phyloP scores from a whole-genome alignment of 1,140 invertebrate genomes.

The Neodiprion pinetum region DNA sequence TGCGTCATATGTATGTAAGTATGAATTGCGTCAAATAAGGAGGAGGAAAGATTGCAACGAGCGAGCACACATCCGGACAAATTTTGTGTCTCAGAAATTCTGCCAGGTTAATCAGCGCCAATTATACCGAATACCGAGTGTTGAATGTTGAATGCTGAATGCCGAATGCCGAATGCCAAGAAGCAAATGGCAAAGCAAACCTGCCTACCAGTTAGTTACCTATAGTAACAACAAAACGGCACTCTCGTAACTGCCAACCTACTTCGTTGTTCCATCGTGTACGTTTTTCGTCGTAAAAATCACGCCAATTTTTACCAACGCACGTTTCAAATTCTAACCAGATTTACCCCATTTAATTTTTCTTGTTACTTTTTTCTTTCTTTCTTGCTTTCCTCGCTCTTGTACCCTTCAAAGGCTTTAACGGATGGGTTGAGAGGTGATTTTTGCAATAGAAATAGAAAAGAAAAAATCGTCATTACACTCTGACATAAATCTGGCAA shows the following conservation, averaged over 20 bases:
- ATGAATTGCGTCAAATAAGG: neutral
- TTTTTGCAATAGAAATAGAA: too few species aligned
- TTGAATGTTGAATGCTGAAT: neutral
- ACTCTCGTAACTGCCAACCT: neutral
- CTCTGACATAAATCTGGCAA: too few species aligned
- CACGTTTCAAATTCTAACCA: neutral
- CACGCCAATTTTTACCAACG: neutral
- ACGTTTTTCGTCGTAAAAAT: neutral
- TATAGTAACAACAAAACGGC: neutral
- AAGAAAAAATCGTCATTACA: too few species aligned
- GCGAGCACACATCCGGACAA: neutral
- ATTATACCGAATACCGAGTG: constrained; percentile 5
- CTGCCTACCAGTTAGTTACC: neutral
- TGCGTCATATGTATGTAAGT: neutral
- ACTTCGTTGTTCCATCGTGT: neutral
- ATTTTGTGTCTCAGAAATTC: neutral
- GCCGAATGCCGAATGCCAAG: neutral
- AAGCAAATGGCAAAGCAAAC: neutral
- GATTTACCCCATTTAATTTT: too few species aligned
- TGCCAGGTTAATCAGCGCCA: neutral
- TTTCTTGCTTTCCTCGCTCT: too few species aligned
- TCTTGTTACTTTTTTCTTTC: too few species aligned
- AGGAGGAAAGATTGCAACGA: neutral
- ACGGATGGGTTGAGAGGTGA: too few species aligned
- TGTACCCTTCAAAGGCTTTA: too few species aligned